Base-by-base conservation (phyloP, 2,888 invertebrate genomes). In the Lysandra bellargus region DNA sequence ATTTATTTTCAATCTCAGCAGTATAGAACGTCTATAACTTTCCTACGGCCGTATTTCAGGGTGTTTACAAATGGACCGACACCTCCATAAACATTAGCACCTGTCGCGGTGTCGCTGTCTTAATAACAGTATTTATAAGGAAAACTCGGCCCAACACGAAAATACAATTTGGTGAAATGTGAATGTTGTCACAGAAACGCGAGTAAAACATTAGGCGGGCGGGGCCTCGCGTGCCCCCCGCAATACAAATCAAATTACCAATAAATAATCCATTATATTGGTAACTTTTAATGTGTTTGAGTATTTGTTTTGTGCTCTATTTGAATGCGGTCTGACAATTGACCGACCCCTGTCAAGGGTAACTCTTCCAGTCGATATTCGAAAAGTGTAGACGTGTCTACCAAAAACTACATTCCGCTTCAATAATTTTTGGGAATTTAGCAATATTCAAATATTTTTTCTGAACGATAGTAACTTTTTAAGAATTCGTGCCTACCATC, bases 121-220 rank as follows among this genome's bases (percentile, higher is more conserved):
- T 94, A 94, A 94, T 94, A 92, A 94, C 92, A 92, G 92, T 93
- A 92, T 94, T 94, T 94, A 93, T 93, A 93, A 93, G 93, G 92
- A 93, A 93, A 94, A 92, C 90, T 93, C 92, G 88, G 87, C 86
- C 86, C 90, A 92, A 94, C 94, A 94, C 90, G 94, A 93, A 93
- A 94, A 94, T 90, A 94, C 94, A 93, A 94, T 94, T 94, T 93
- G 91, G 92, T 92, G 89, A 90, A 92, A 92, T 91, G 92, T 90
- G 89, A 88, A 91, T 91, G 91, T 92, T 92, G 92, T 92, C 92
- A 91, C 88, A 89, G 92, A 89, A 93, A 92, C 91, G 92, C 90
- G 90, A 92, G 91, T 90, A 87, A 89, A 90, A 91, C 93, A 93
- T 93, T 92, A 92, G 91, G 89, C 87, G 85, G 88, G 88, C 86